Base-by-base conservation (phyloP, 2,888 invertebrate species). In the Rhingia campestris region DNA sequence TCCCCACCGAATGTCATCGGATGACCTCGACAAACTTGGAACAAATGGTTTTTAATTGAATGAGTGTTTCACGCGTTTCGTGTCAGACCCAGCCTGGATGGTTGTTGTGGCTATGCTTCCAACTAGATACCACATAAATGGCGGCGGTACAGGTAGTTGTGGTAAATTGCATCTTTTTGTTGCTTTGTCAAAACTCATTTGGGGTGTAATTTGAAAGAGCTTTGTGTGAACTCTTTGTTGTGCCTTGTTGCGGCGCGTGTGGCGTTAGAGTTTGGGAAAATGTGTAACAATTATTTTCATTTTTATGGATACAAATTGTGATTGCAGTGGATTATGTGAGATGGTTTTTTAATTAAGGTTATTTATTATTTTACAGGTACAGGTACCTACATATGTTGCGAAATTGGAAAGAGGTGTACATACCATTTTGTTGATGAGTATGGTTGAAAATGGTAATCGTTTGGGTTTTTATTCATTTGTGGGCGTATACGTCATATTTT, bases 1-100 rank as follows among this genome's bases (percentile, higher is more conserved):
- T 45, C 10, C 14, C 10, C 14, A n/a, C 7, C 35, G 51, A 61
- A 61, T 61, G 35, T 37, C 69, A 58, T 75, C 74, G 10, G 58
- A 80, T 30, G 73, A 77, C 81, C 77, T 77, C 73, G 81, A 51
- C 6, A 33, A 49, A 39, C 43, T 72, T 14, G 35, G 61, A 81
- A 72, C 37, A 54, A 66, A 74, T 66, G 22, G 35, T 61, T 66
- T 66, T 63, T 61, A 67, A 73, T 82, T 67, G 49, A 69, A 73
- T 54, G 22, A 63, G 51, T 51, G 72, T 77, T 77, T 82, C 77
- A 77, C 81, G 81, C 77, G 77, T 63, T 77, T 69, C 75, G 58
- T 69, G 75, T 74, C 63, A 33, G 67, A 49, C 56, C 4, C 30
- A n/a, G 10, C 58, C 43, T 58, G 63, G 47, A 22, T 22, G 22